These are phyloP conservation scores for Patiria pectinifera DNA, from an alignment of 53 echinoderm and acorn worm genomes.

Conservation along the genomic window DNA sequence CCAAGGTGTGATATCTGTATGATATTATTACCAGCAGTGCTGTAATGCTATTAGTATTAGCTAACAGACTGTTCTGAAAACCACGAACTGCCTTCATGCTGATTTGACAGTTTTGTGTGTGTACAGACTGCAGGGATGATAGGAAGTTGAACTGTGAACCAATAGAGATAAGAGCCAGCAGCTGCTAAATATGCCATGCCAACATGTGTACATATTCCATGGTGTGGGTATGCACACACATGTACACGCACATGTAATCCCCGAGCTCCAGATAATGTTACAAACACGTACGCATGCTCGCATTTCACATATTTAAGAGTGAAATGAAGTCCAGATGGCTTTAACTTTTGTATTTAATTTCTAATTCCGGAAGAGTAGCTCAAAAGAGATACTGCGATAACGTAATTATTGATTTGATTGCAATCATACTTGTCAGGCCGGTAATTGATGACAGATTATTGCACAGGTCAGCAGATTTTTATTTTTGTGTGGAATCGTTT, in stretches of 20 bases:
- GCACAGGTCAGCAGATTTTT: neutral
- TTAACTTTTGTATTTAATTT: neutral
- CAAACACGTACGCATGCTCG: neutral
- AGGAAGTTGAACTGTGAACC: slow-evolving; percentile 9
- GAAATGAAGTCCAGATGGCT: slow-evolving; percentile 16
- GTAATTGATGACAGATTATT: slow-evolving; percentile 7
- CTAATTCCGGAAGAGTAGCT: neutral
- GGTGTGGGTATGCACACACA: neutral
- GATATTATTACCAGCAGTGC: neutral
- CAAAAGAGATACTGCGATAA: neutral
- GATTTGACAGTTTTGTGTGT: slow-evolving; percentile 17
- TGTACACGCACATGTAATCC: too few relatives aligned
- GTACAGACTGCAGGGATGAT: neutral
- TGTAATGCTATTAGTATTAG: too few relatives aligned
- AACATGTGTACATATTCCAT: neutral
- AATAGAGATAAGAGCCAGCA: neutral
- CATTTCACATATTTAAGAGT: neutral
- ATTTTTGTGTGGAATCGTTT: neutral
- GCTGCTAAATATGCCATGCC: neutral
- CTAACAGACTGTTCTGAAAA: neutral
- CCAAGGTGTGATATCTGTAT: neutral
- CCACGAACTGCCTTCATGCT: neutral
- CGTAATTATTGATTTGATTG: slow-evolving; percentile 17
- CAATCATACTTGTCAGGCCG: slow-evolving; percentile 21
- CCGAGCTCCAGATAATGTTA: neutral